Conservation (phyloP, 2,888 invertebrate genomes). For the Caenorhabditis sp. region DNA sequence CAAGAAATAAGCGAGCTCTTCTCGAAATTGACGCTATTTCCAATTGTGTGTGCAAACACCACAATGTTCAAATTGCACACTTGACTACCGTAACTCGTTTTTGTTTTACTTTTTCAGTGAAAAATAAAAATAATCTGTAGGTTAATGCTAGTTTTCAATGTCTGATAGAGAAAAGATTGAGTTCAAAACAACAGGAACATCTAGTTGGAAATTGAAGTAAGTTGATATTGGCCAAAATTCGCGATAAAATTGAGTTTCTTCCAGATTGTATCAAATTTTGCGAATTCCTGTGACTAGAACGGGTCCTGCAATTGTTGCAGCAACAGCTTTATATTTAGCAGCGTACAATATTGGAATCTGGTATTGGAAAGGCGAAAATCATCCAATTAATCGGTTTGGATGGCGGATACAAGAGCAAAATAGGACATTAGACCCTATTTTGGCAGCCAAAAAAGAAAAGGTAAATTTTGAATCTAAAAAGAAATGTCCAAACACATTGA, state of each 20-base stretch:
- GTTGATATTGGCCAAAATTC: not conserved
- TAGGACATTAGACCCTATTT: constrained; percentile 16
- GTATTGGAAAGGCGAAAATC: constrained; percentile 37
- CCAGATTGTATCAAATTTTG: constrained; percentile 21
- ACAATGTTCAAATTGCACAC: constrained; percentile 16
- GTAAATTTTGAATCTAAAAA: constrained; percentile 6
- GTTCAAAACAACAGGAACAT: constrained; percentile 28
- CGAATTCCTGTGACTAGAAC: constrained; percentile 20
- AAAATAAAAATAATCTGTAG: not conserved
- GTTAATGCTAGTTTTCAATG: not conserved
- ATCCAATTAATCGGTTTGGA: constrained; percentile 34
- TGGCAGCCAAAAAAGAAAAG: constrained; percentile 25
- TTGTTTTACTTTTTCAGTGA: not conserved
- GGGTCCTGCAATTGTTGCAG: constrained; percentile 21
- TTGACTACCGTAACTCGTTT: constrained; percentile 13
- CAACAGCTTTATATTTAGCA: constrained; percentile 17
- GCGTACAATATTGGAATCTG: constrained; percentile 32
- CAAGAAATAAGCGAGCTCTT: not conserved
- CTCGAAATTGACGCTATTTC: not conserved
- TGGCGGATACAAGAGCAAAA: constrained; percentile 34
- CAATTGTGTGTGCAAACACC: constrained; percentile 8
- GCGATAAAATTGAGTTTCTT: not conserved
- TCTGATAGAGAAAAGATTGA: constrained; percentile 6
- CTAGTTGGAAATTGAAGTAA: constrained; percentile 31
- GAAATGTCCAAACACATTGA: no score